Conservation (phyloP, 2,888 invertebrate genomes). For the Lysandra coridon region DNA sequence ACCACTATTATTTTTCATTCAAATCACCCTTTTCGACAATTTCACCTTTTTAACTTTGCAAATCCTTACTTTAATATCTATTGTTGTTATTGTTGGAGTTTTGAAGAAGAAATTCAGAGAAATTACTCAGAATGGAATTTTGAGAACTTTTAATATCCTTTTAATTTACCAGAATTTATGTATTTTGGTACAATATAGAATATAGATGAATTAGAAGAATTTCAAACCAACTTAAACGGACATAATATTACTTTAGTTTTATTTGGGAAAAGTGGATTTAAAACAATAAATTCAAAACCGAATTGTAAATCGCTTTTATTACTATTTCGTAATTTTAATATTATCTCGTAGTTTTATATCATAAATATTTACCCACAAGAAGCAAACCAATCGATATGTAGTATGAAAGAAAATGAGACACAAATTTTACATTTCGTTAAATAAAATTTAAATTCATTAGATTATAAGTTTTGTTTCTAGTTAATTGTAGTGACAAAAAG, state of each 20-base stretch:
- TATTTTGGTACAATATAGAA: not conserved
- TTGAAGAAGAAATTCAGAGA: too few relatives aligned
- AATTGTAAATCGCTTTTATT: slow-evolving; percentile 5
- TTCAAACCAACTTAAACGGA: not conserved
- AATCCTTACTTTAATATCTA: too few relatives aligned
- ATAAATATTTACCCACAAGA: slow-evolving; percentile 2
- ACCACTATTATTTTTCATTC: not conserved
- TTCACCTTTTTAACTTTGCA: not conserved
- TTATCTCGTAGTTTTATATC: not conserved
- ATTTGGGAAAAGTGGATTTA: not conserved
- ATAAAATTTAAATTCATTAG: not conserved
- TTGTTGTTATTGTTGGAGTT: too few relatives aligned
- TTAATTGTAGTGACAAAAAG: not conserved
- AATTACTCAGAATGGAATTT: not conserved
- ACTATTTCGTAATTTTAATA: not conserved
- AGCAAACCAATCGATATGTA: not conserved
- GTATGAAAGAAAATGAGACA: not conserved
- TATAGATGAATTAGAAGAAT: too few relatives aligned
- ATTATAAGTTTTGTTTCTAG: not conserved
- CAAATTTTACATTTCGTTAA: not conserved
- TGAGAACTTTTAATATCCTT: not conserved
- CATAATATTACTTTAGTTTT: not conserved
- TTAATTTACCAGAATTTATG: not conserved
- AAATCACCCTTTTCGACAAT: not conserved
- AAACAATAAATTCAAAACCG: not conserved